Base-by-base conservation (phyloP, 2,888 invertebrate genomes). In the Andrena marginata region DNA sequence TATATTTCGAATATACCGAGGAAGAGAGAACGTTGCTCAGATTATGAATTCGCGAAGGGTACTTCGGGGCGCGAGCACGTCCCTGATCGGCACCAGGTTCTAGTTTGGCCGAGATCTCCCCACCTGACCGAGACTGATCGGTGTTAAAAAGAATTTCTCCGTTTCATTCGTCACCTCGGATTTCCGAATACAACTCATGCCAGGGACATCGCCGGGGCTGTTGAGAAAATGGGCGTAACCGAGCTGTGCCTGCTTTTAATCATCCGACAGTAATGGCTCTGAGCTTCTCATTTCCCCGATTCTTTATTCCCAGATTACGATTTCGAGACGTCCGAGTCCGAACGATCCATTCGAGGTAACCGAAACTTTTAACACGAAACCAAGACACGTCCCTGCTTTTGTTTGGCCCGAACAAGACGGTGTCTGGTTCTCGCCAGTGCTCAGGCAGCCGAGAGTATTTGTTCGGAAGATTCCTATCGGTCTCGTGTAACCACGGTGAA, bases 61-160 rank as follows among this genome's bases (percentile, higher is more conserved):
- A 33, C 33, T 2, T 2, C 8, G 8, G 2, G 8, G 1, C 20
- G 1, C 20, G 16, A 29, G 35, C 59, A 84, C 84, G 80, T 65
- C 54, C 80, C 84, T 85, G 85, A 48, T 13, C 29, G 23, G 2
- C 33, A 33, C 8, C 49, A 33, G 62, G 42, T 68, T 64, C 35
- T 49, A 54, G 64, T 64, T 63, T 51, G 54, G 49, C 31, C 59
- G 42, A 68, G 63, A 74, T 80, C 75, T 76, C 35, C 72, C 77
- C 89, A 89, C 85, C 88, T 86, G 87, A 90, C 85, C 90, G 90
- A 85, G 82, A 88, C 90, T 75, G 87, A 91, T 90, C 86, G 86
- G 73, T 26, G 80, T 85, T 84, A 86, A 89, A 87, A 86, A 78
- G 87, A 86, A 89, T 89, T 88, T 87, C 85, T 88, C 78, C 76